Base-by-base conservation (phyloP, 2,888 invertebrate genomes). In the Cenopis cana region DNA sequence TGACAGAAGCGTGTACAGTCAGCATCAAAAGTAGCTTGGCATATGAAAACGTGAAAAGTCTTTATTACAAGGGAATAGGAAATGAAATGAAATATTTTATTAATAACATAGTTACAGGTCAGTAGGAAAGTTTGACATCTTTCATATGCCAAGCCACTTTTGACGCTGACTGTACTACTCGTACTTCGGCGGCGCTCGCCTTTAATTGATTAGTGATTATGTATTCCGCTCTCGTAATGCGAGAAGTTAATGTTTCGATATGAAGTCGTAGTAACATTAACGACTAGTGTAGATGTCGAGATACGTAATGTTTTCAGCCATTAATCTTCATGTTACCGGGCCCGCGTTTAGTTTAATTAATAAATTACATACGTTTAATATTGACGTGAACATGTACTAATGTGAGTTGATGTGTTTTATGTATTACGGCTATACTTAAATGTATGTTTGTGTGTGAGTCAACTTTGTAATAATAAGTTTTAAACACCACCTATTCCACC, bases 211-310 rank as follows among this genome's bases (percentile, higher is more conserved):
- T 54, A 68, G 38, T 52, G 52, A 64, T 60, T 68, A 68, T 52
- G 41, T 60, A 68, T 68, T 68, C 68, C 41, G 52, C 38, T 41
- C 41, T 17, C 60, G 68, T 60, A 60, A 59, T 54, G 52, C 41
- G 36, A 68, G 60, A 29, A 56, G 24, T 68, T 68, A 68, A 59
- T 41, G 59, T 29, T 29, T 11, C 54, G 68, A 59, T 68, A 60
- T 81, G 75, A 80, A 78, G 81, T 80, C 77, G 78, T 82, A 82
- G 83, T 82, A 82, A 75, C 78, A 77, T 80, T 87, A 86, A 88
- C 86, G 64, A 46, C 69, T 85, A 82, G 77, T 74, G 76, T 57
- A 81, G 83, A 87, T 85, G 79, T 75, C 72, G 79, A 76, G 82
- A 80, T 79, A 82, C 72, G 66, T 67, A 62, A 73, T 74, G 73